Conservation (phyloP, 2,888 invertebrate genomes). For the Allygus modestus region DNA sequence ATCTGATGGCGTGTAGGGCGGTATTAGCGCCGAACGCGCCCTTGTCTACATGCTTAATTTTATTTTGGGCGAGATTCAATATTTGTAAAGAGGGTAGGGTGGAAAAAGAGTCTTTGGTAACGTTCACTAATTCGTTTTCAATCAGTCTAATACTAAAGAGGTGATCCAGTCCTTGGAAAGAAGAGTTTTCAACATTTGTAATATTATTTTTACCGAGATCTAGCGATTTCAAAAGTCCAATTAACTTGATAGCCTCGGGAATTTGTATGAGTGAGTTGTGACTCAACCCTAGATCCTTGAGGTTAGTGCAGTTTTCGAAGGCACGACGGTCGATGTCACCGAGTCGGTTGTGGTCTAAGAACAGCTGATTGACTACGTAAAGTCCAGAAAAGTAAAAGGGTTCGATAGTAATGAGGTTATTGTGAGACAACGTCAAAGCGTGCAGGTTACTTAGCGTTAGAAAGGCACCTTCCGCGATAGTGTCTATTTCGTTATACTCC, state of each 20-base stretch:
- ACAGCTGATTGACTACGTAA: slow-evolving; percentile 89
- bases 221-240: slow-evolving; percentile 90
- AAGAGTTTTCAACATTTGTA: slow-evolving; percentile 87
- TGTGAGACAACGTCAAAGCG: slow-evolving; percentile 92
- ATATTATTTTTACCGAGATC: slow-evolving; percentile 96
- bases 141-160: slow-evolving; percentile 92
- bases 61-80: slow-evolving; percentile 92
- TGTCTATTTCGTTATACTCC: slow-evolving; percentile 91
- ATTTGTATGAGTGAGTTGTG: slow-evolving; percentile 89
- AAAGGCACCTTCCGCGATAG: slow-evolving; percentile 92
- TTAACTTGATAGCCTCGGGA: slow-evolving; percentile 88
- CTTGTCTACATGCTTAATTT: slow-evolving; percentile 90
- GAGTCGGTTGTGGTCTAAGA: slow-evolving; percentile 90
- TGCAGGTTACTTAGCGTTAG: slow-evolving; percentile 92
- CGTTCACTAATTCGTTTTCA: slow-evolving; percentile 92
- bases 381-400: slow-evolving; percentile 90
- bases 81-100: slow-evolving; percentile 90
- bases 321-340: slow-evolving; percentile 87
- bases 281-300: slow-evolving; percentile 93
- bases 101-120: slow-evolving; percentile 91
- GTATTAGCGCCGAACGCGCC: slow-evolving; percentile 89
- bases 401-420: slow-evolving; percentile 88
- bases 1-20: slow-evolving; percentile 89
- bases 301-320: slow-evolving; percentile 91
- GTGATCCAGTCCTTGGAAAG: slow-evolving; percentile 91